Percentiles rank a stretch among this genome's conserved stretches.
phyloP scores from a whole-genome alignment of 2,888 invertebrate species.

The Chloroclysta siterata region DNA sequence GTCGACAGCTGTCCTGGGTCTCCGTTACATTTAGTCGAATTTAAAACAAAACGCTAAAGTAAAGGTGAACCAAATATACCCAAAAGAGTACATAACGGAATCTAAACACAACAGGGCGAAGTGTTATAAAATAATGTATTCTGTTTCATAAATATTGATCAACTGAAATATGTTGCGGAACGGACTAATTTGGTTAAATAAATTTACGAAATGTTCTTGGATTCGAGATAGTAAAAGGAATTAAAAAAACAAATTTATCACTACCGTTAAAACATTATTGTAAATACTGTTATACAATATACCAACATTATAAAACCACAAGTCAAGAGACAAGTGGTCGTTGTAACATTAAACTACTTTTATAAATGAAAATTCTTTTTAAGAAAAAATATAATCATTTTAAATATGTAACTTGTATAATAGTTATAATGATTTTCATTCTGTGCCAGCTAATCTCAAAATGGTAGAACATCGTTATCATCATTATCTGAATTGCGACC shows the following conservation, averaged over 20 bases:
- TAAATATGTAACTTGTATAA: conserved; percentile 16
- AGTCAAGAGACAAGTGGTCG: conserved; percentile 25
- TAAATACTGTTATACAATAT: conserved; percentile 32
- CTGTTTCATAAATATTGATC: background rate
- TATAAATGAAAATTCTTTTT: conserved; percentile 24
- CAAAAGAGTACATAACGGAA: conserved; percentile 7
- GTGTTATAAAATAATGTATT: conserved; percentile 4
- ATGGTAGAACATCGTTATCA: background rate
- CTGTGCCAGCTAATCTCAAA: background rate
- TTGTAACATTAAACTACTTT: conserved; percentile 16
- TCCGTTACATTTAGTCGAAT: conserved; percentile 44
- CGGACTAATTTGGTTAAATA: conserved; percentile 6
- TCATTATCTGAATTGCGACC: background rate
- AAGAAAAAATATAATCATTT: conserved; percentile 17
- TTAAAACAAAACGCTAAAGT: conserved; percentile 36
- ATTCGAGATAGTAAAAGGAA: conserved; percentile 24
- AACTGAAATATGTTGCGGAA: background rate
- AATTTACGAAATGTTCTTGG: conserved; percentile 5
- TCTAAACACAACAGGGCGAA: conserved; percentile 7
- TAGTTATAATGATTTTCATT: conserved; percentile 2
- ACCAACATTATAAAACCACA: conserved; percentile 15
- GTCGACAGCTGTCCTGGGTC: conserved; percentile 73
- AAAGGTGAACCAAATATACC: conserved; percentile 14
- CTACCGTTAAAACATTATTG: conserved; percentile 19
- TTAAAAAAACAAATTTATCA: conserved; percentile 12